Base-by-base conservation (phyloP, 2,113 vertebrate species). In the Monopterus albus region DNA sequence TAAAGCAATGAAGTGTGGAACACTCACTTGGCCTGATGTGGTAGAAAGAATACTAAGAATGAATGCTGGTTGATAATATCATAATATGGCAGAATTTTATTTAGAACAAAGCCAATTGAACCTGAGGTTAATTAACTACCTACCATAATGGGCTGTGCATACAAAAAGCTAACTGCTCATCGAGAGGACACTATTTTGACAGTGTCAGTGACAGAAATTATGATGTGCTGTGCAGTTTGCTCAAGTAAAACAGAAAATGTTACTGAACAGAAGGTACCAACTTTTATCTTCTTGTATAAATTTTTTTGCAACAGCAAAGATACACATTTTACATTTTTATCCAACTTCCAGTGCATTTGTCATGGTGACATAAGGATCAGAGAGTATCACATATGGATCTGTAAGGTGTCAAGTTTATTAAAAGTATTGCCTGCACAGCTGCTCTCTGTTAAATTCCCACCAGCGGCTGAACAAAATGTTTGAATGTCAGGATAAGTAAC, bases 101-200 rank as follows among this genome's bases (percentile, higher is more conserved):
- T 61, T 50, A 13, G 38, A 57, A 40, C 18, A 40, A 33, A 40
- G 43, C n/a, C n/a, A n/a, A n/a, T n/a, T n/a, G 43, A 55, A 13
- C 7, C 23, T 49, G 23, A 61, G 49, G 59, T 61, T 77, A 52
- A 73, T 60, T 55, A 52, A 11, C 14, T 75, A 49, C 17, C 49
- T 57, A 46, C 31, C 6, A 26, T 49, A 21, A 73, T 29, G 11
- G 25, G 62, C 28, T 58, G 45, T 58, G 26, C 58, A 36, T 66
- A 42, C 42, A 63, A 62, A 59, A 10, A 3, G 15, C 52, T 65
- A 25, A 66, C 36, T 51, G 23, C 33, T 66, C 42, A 65, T 60
- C 17, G 6, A 56, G 20, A 20, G 0, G 21, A 51, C 12, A 28
- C 25, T 63, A 14, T 59, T 23, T 64, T 40, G 40, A 49, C 64